Conservation (phyloP, 2,888 invertebrate genomes). For the Petrolisthes cinctipes region DNA sequence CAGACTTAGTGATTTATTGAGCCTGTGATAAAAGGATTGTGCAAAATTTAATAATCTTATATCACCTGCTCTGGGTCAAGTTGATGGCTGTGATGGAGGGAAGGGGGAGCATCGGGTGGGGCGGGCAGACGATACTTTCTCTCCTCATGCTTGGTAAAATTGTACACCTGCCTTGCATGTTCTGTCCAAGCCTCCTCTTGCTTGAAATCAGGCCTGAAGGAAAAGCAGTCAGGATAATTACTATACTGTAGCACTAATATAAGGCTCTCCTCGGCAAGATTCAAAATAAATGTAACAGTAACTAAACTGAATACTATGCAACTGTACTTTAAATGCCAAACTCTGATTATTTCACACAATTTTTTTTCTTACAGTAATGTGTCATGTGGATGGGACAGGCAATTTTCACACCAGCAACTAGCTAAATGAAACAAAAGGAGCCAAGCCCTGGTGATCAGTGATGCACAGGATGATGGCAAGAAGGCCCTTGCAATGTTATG, state of each 20-base stretch:
- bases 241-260: background rate
- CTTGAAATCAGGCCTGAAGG: slow-evolving; percentile 26
- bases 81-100: background rate
- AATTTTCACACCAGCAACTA: no score
- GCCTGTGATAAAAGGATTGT: no score
- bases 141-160: slow-evolving; percentile 52
- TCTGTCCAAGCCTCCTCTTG: slow-evolving; percentile 34
- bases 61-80: slow-evolving; percentile 57
- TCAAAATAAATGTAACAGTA: background rate
- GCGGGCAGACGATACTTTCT: slow-evolving; percentile 14
- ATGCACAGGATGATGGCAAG: no score
- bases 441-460: no score
- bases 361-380: no score
- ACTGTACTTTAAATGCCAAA: background rate
- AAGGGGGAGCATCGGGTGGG: slow-evolving; percentile 23
- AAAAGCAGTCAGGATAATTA: background rate
- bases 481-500: no score
- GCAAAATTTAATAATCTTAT: no score
- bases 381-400: no score
- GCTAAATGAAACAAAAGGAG: no score
- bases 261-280: background rate
- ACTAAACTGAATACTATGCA: background rate
- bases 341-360: no score
- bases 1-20: no score
- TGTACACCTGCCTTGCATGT: slow-evolving; percentile 31